Percentiles rank a stretch among this genome's conserved stretches.
Evolutionary conservation across 2,888 invertebrate genomes (phyloP).

Genomic region (Pseudolycoriella hygida): DNA sequence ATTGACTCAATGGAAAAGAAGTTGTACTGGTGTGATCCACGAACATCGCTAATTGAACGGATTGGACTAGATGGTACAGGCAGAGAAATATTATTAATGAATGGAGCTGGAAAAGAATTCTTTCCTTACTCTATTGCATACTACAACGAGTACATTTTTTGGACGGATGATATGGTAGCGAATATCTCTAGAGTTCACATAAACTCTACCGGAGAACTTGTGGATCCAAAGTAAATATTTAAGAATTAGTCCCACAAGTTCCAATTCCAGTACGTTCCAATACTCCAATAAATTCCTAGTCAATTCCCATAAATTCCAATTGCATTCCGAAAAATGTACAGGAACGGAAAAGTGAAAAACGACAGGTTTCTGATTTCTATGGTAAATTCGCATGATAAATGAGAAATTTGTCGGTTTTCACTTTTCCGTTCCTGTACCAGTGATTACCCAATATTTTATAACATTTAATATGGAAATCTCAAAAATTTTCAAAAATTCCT

Average conservation of each 20-base stretch:
- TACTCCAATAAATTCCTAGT: no score
- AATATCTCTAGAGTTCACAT: slow-evolving; percentile 34
- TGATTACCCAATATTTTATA: no score
- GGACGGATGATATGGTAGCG: slow-evolving; percentile 52
- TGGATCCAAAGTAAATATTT: neutral
- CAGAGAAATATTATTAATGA: slow-evolving; percentile 32
- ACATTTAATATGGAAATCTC: no score
- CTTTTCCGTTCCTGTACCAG: no score
- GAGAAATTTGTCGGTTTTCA: no score
- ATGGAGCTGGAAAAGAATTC: slow-evolving; percentile 29
- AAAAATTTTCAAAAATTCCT: no score
- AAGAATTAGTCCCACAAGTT: neutral
- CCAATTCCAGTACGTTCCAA: no score
- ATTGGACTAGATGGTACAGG: slow-evolving; percentile 36
- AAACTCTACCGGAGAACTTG: slow-evolving; percentile 7
- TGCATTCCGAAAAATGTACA: no score
- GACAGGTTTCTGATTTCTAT: no score
- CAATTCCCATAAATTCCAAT: no score
- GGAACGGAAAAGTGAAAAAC: no score
- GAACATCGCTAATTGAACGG: slow-evolving; percentile 46
- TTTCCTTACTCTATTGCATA: slow-evolving; percentile 53
- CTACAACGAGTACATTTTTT: slow-evolving; percentile 43
- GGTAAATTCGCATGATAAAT: no score
- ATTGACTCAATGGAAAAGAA: slow-evolving; percentile 37
- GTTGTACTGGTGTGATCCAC: slow-evolving; percentile 58